phyloP scores from a whole-genome alignment of 2,113 vertebrate species.

The Corvus moneduloides region DNA sequence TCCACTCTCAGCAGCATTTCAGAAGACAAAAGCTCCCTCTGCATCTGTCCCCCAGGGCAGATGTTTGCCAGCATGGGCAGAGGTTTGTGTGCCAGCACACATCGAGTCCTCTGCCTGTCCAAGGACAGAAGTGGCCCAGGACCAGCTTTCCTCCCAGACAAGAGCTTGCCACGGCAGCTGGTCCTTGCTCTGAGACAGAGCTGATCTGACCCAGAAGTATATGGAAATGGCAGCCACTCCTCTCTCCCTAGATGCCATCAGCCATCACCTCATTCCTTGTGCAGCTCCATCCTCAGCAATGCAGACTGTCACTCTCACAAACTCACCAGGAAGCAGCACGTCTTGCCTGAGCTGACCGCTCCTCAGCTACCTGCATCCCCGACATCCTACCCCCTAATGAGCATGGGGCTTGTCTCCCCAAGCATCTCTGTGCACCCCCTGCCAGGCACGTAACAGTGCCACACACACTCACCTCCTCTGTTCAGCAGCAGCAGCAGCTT shows the following conservation, averaged over 20 bases:
- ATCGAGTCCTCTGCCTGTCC: not conserved
- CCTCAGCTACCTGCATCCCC: not conserved
- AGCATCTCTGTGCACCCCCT: not conserved
- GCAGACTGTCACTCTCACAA: not conserved
- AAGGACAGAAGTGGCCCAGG: not conserved
- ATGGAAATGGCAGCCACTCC: not conserved
- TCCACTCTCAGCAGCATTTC: not conserved
- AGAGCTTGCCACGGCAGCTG: not conserved
- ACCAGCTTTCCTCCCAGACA: not conserved
- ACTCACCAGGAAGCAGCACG: not conserved
- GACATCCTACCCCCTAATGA: not conserved
- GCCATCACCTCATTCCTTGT: not conserved
- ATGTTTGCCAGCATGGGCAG: not conserved
- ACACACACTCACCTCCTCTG: conserved; percentile 83
- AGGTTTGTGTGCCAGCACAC: not conserved
- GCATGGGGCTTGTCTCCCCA: not conserved
- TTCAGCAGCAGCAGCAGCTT: conserved; percentile 93
- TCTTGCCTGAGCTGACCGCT: not conserved
- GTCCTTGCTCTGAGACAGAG: fast-evolving
- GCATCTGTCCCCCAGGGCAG: not conserved
- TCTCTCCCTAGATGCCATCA: not conserved
- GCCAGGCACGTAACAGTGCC: not conserved
- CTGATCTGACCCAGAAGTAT: not conserved
- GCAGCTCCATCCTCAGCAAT: not conserved
- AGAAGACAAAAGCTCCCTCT: not conserved